These are phyloP conservation scores for Chelonus insularis DNA, from an alignment of 1,140 invertebrate genomes.

Conservation along the genomic window DNA sequence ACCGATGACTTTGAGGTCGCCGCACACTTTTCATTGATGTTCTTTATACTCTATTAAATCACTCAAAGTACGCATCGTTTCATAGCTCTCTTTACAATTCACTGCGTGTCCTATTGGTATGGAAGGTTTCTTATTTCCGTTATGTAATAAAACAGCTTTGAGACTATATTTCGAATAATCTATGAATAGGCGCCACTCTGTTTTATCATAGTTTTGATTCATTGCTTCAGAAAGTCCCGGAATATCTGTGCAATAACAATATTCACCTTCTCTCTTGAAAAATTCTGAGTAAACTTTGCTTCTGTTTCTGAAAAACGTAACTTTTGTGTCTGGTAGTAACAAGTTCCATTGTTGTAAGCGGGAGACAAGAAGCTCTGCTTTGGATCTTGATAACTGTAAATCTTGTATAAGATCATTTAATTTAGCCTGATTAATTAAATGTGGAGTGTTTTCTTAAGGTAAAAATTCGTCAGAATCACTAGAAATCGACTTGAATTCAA, in stretches of 20 bases:
- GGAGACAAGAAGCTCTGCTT: constrained; percentile 23
- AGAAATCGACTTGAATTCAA: no score
- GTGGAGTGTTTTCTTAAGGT: no score
- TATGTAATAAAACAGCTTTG: constrained; percentile 28
- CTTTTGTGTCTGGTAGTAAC: constrained; percentile 4
- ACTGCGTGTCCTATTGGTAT: constrained; percentile 43
- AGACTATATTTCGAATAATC: not conserved
- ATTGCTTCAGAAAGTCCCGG: constrained; percentile 16
- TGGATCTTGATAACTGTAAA: constrained; percentile 8
- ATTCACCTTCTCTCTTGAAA: constrained; percentile 13
- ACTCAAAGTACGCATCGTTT: constrained; percentile 40
- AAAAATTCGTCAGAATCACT: no score
- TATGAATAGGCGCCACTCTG: constrained; percentile 1
- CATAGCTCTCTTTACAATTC: constrained; percentile 43
- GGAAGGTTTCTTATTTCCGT: constrained; percentile 44
- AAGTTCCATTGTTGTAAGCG: constrained; percentile 28
- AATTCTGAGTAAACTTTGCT: constrained; percentile 10
- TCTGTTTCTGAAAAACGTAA: constrained; percentile 15
- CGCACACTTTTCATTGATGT: constrained; percentile 45
- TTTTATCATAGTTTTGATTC: not conserved
- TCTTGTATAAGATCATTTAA: constrained; percentile 28
- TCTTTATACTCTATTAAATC: constrained; percentile 41
- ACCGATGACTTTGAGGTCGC: constrained; percentile 48
- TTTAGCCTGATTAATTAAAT: constrained; percentile 26
- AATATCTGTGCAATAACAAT: constrained; percentile 21